Evolutionary conservation across 1,140 invertebrate genomes (phyloP).

Genomic region (Tetraneura akinire): DNA sequence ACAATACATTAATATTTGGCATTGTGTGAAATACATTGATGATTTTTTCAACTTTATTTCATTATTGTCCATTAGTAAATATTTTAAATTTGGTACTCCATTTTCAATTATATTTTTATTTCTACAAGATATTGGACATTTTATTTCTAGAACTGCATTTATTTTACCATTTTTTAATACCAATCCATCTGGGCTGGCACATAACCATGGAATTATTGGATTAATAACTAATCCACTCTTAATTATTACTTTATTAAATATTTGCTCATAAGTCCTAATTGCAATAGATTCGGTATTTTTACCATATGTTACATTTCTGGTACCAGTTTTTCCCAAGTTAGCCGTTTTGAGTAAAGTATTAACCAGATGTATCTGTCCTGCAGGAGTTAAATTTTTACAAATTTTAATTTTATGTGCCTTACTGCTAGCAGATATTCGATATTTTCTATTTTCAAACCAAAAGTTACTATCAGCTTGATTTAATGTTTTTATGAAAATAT

Average conservation of each 20-base stretch:
- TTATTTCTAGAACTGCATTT: slow-evolving; percentile 5
- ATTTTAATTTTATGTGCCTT: background rate
- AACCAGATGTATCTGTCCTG: background rate
- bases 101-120: slow-evolving; percentile 5
- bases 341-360: background rate
- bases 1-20: background rate
- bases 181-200: background rate
- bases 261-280: no score
- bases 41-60: slow-evolving; percentile 1
- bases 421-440: background rate
- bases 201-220: background rate
- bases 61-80: background rate
- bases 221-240: background rate
- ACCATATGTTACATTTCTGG: background rate
- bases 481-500: no score
- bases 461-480: background rate
- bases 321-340: slow-evolving; percentile 2
- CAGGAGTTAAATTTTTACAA: background rate
- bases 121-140: background rate
- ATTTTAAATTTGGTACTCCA: slow-evolving; percentile 10
- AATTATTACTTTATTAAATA: background rate
- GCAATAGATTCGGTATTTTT: background rate
- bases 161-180: background rate
- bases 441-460: background rate
- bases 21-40: background rate